A percentile compares a stretch with the other conserved stretches of the same genome.
phyloP scores from a whole-genome alignment of 2,113 vertebrate species.

The Oophaga pumilio region DNA sequence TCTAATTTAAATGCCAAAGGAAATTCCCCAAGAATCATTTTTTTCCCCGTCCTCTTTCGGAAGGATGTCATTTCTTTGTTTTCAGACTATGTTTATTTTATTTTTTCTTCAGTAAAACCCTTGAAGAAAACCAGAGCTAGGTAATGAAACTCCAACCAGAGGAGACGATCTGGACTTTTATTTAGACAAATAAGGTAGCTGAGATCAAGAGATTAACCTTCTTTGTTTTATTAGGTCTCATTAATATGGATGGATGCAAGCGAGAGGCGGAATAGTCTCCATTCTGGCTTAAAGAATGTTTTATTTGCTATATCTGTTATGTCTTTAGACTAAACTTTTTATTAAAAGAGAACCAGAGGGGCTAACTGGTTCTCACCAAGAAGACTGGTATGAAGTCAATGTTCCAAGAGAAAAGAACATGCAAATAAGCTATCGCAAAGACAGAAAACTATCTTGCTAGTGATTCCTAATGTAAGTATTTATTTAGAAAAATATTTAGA shows the following conservation, averaged over 20 bases:
- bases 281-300: background rate
- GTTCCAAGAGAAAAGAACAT: too few species aligned
- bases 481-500: too few species aligned
- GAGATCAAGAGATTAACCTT: constrained; percentile 24
- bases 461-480: too few species aligned
- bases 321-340: background rate
- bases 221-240: background rate
- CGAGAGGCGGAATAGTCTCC: background rate
- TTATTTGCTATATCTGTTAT: background rate
- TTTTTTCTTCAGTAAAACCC: background rate
- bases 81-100: constrained; percentile 33
- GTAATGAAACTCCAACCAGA: constrained; percentile 3
- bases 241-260: background rate
- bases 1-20: constrained; percentile 45
- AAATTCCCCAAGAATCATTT: background rate
- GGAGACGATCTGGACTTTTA: constrained; percentile 15
- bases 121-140: constrained; percentile 13
- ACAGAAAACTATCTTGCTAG: too few species aligned
- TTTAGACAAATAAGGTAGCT: constrained; percentile 32
- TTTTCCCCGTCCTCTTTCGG: background rate
- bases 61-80: constrained; percentile 50
- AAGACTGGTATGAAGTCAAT: too few species aligned
- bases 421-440: too few species aligned
- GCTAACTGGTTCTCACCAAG: too few species aligned
- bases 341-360: background rate